Conservation (phyloP, 2,113 vertebrate species). For the Scomber scombrus region DNA sequence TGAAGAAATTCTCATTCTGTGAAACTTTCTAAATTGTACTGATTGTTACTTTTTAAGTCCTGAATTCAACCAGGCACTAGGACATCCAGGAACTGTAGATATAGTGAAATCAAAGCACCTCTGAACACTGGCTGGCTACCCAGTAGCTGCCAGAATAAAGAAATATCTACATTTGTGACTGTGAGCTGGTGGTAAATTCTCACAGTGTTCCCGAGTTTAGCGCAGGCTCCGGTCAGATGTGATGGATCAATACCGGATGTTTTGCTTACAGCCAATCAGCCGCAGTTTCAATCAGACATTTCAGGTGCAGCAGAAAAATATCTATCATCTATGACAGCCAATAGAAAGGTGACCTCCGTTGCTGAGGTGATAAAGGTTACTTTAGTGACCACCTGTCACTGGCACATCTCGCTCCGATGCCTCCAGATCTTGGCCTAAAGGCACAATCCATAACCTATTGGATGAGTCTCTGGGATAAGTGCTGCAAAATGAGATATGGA, state of each 20-base stretch:
- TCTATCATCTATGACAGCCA: constrained; percentile 76
- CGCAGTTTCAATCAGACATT: constrained; percentile 63
- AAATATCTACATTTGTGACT: constrained; percentile 7
- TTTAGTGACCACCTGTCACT: constrained; percentile 77
- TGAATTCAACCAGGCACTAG: too few relatives aligned
- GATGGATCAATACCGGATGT: constrained; percentile 61
- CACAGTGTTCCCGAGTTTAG: constrained; percentile 3
- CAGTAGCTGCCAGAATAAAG: background rate
- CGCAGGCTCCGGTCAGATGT: constrained; percentile 41
- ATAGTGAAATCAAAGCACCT: background rate
- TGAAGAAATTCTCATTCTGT: background rate
- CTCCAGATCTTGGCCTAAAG: constrained; percentile 67
- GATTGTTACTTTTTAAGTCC: too few relatives aligned
- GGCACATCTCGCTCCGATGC: constrained; percentile 65
- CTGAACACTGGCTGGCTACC: background rate
- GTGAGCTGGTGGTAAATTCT: constrained; percentile 37
- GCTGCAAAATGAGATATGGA: constrained; percentile 74
- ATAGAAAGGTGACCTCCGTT: constrained; percentile 75
- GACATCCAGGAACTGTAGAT: background rate
- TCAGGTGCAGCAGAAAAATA: constrained; percentile 49
- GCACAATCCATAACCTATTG: constrained; percentile 73
- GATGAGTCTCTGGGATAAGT: constrained; percentile 67
- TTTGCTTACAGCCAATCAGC: constrained; percentile 71
- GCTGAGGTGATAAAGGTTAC: constrained; percentile 79
- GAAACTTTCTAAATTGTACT: too few relatives aligned